Evolutionary conservation across 2,113 vertebrate species (phyloP).

Genomic region (Jaculus jaculus): DNA sequence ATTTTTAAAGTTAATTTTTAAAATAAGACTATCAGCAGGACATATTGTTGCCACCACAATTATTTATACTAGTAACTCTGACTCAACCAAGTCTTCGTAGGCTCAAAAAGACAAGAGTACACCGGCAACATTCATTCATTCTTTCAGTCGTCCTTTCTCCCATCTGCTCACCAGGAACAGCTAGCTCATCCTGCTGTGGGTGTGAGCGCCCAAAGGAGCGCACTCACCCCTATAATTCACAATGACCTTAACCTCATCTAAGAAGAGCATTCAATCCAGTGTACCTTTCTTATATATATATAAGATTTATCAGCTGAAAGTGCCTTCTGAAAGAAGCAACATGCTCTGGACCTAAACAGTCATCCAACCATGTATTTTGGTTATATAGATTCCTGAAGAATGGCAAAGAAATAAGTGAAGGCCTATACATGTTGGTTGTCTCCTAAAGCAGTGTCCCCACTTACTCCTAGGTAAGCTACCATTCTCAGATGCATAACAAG

Average conservation of each 20-base stretch:
- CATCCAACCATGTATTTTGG: background rate
- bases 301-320: background rate
- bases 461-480: background rate
- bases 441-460: background rate
- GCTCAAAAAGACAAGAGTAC: background rate
- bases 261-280: background rate
- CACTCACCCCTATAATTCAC: background rate
- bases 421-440: background rate
- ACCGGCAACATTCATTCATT: conserved; percentile 56
- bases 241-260: background rate
- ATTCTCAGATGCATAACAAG: background rate
- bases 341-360: background rate
- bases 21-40: conserved; percentile 62
- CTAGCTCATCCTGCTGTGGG: background rate
- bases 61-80: conserved; percentile 73
- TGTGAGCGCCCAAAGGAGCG: background rate
- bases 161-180: conserved; percentile 8
- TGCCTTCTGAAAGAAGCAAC: background rate
- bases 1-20: conserved; percentile 67
- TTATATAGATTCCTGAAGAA: background rate
- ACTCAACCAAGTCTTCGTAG: conserved; percentile 35
- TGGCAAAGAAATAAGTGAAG: background rate
- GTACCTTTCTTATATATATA: background rate
- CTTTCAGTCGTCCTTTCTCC: conserved; percentile 13
- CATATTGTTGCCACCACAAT: conserved; percentile 35